Evolutionary conservation across 2,888 invertebrate species (phyloP), one percentile per base, ranked within the genome.

Genomic region (Caprella mutica): DNA sequence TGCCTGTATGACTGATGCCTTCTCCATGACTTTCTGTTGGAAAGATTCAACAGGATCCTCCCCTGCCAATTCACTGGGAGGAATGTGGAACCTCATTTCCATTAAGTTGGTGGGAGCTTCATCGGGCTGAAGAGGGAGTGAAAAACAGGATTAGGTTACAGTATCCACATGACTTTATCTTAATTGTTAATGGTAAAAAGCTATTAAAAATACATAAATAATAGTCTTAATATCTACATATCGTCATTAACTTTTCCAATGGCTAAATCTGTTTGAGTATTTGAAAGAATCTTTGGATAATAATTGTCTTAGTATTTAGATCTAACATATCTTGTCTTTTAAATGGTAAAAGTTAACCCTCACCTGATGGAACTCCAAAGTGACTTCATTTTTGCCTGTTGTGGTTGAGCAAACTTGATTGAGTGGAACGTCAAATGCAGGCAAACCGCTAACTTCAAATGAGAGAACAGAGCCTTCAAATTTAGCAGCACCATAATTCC

Each of bases 401-500:
- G 85, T 88, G 69, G 94, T 92, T 69, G 96, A 93, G 1, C 93
- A 93, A 0, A 98, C 97, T 78, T 97, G 85, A 67, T 85, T 85
- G 38, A 99, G 73, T 0, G 98, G 98, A 66, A 99, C 85, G 75
- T 98, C 98, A 77, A 98, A 97, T 0, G 90, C 89, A 14, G 87
- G 84, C 67, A 84, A 81, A 29, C 79, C 78, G 21, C 66, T 64
- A 40, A 90, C 83, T 71, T 91, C 89, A 70, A 87, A 91, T 70
- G 84, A 86, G 1, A 91, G 74, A 1, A 86, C 82, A 0, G 88
- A 84, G 3, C 91, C 97, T 68, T 83, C 83, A 71, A 99, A 97
- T 68, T 88, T 86, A 0, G 92, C 91, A 0, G 88, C 86, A 27
- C 98, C 98, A 92, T 97, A 98, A 74, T 98, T 99, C 97, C 97